These are phyloP conservation scores for Tachyglossus aculeatus DNA, from an alignment of 2,797 vertebrate genomes.

Conservation along the genomic window DNA sequence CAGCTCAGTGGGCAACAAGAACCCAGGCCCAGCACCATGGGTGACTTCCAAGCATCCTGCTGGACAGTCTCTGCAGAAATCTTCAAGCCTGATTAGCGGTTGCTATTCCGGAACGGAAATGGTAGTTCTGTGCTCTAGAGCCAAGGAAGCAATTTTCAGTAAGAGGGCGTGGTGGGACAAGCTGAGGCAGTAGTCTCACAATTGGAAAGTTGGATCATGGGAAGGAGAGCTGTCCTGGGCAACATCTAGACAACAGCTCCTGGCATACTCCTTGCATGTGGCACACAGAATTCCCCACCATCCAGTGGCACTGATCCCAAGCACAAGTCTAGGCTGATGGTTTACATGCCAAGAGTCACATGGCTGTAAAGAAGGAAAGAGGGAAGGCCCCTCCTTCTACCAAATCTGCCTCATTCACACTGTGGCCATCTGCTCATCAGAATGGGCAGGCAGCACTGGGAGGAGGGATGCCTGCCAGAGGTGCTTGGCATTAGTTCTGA, in stretches of 20 bases:
- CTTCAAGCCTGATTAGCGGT: not conserved
- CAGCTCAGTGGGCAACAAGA: not conserved
- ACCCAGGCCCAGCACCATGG: not conserved
- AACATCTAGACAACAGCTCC: not conserved
- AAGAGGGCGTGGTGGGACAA: not conserved
- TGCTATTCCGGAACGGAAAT: not conserved
- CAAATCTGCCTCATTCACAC: constrained; percentile 27
- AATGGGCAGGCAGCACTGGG: constrained; percentile 20
- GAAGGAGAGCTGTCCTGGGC: not conserved
- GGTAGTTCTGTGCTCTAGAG: not conserved
- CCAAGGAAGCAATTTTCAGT: not conserved
- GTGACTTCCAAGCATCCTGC: not conserved
- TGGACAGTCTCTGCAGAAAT: not conserved
- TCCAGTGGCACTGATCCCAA: not conserved
- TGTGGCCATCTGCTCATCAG: constrained; percentile 41
- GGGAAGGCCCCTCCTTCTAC: constrained; percentile 17
- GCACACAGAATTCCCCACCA: not conserved
- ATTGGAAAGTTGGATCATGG: not conserved
- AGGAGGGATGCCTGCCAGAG: constrained; percentile 27
- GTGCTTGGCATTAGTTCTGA: not conserved
- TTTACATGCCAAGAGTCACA: constrained; percentile 17
- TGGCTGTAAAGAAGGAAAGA: constrained; percentile 27
- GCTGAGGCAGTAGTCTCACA: not conserved
- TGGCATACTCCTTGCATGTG: not conserved
- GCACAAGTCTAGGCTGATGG: not conserved